Percentiles rank a stretch among this genome's conserved stretches.
Conservation (phyloP, 2,888 invertebrate genomes). For the Notodonta dromedarius region DNA sequence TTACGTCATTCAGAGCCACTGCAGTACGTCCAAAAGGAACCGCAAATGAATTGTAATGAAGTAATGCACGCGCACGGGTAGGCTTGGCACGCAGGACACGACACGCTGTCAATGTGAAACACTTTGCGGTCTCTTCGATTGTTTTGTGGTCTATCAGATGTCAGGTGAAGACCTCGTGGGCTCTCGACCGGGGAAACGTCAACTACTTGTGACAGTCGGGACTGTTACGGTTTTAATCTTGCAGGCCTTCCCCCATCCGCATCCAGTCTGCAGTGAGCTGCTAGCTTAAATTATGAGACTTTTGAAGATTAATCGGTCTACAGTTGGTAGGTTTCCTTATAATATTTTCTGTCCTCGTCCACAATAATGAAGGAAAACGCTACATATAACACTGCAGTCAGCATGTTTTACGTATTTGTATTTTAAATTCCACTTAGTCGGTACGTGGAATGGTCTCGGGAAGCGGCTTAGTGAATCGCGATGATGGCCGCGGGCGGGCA, state of each 20-base stretch:
- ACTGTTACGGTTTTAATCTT: too few relatives aligned
- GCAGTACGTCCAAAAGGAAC: background rate
- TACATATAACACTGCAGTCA: background rate
- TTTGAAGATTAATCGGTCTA: background rate
- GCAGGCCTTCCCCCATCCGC: too few relatives aligned
- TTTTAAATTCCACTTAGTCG: background rate
- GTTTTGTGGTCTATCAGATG: too few relatives aligned
- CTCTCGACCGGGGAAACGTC: too few relatives aligned
- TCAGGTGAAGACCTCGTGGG: too few relatives aligned
- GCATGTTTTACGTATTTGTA: background rate
- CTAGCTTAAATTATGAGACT: background rate
- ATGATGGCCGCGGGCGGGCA: background rate
- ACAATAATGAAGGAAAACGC: background rate
- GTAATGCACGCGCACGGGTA: background rate
- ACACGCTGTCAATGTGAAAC: background rate
- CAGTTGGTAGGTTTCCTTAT: background rate
- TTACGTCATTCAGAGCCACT: background rate
- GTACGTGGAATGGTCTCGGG: conserved; percentile 1
- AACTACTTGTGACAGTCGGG: too few relatives aligned
- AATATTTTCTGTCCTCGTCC: background rate
- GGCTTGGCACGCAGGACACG: background rate
- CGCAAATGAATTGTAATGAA: background rate
- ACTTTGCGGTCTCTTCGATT: background rate
- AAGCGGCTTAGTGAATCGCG: background rate
- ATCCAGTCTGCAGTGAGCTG: too few relatives aligned